phyloP scores from a whole-genome alignment of 1,140 invertebrate species.

The Battus philenor region DNA sequence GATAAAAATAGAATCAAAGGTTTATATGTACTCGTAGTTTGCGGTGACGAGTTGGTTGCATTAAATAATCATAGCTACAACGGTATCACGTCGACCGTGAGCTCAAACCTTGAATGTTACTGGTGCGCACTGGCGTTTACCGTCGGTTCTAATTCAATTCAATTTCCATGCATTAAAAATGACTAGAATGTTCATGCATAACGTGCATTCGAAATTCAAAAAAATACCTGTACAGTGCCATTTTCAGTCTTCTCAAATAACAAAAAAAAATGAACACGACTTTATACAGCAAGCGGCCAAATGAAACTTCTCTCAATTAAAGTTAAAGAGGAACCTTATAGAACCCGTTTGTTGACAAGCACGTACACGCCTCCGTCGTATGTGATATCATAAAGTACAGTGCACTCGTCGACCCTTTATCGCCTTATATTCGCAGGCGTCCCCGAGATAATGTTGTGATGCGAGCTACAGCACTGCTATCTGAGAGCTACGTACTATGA shows the following conservation, averaged over 20 bases:
- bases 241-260: slow-evolving; percentile 29
- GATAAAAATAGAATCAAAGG: slow-evolving; percentile 5
- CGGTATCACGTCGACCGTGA: not conserved
- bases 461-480: slow-evolving; percentile 70
- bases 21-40: slow-evolving; percentile 1
- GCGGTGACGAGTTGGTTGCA: slow-evolving; percentile 1
- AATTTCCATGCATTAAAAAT: too few species aligned
- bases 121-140: too few species aligned
- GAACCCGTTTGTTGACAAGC: slow-evolving; percentile 54
- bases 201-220: slow-evolving; percentile 8
- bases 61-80: too few species aligned
- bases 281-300: slow-evolving; percentile 20
- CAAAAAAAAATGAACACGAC: slow-evolving; percentile 19
- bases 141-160: too few species aligned
- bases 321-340: slow-evolving; percentile 40
- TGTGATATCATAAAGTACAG: slow-evolving; percentile 64
- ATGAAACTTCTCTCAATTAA: slow-evolving; percentile 33
- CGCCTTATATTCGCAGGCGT: slow-evolving; percentile 68
- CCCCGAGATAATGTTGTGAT: slow-evolving; percentile 51
- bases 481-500: slow-evolving; percentile 75
- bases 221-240: slow-evolving; percentile 52
- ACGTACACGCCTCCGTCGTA: slow-evolving; percentile 61
- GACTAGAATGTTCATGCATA: slow-evolving; percentile 1
- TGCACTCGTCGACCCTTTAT: slow-evolving; percentile 50
- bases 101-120: slow-evolving; percentile 3